Evolutionary conservation across 1,140 invertebrate species (phyloP).

Genomic region (Neodiprion pinetum): DNA sequence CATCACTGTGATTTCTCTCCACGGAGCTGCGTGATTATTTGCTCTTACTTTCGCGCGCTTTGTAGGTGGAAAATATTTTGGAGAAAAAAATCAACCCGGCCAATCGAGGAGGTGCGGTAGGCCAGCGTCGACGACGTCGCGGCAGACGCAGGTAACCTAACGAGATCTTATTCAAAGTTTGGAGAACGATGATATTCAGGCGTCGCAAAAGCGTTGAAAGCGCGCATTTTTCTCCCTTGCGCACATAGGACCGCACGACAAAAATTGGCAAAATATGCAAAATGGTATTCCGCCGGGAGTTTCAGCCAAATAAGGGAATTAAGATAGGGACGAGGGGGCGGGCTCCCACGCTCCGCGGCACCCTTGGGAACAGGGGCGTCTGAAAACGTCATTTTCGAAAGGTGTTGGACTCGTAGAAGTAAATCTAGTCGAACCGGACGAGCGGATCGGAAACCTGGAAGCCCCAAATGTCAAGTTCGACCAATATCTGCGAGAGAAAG

Average conservation of each 20-base stretch:
- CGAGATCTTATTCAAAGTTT: conserved; percentile 48
- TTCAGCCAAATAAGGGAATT: conserved; percentile 43
- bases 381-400: conserved; percentile 3
- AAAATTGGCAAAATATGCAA: conserved; percentile 51
- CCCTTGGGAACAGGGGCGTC: conserved; percentile 20
- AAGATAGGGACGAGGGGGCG: conserved; percentile 30
- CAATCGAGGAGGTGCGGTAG: too few species aligned
- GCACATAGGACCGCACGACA: conserved; percentile 31
- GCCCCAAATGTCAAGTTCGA: not conserved
- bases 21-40: too few species aligned
- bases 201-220: conserved; percentile 33
- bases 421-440: conserved; percentile 4
- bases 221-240: conserved; percentile 39
- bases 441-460: not conserved
- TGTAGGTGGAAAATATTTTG: not conserved
- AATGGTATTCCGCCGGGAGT: conserved; percentile 37
- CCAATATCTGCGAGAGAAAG: not conserved
- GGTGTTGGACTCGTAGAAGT: not conserved
- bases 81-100: not conserved
- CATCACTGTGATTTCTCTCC: too few species aligned
- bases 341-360: conserved; percentile 25
- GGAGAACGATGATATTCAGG: conserved; percentile 32
- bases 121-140: conserved; percentile 9
- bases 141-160: conserved; percentile 36
- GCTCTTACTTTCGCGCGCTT: too few species aligned